These are phyloP conservation scores for Nasonia vitripennis DNA, from an alignment of 1,140 invertebrate genomes.

Conservation along the genomic window DNA sequence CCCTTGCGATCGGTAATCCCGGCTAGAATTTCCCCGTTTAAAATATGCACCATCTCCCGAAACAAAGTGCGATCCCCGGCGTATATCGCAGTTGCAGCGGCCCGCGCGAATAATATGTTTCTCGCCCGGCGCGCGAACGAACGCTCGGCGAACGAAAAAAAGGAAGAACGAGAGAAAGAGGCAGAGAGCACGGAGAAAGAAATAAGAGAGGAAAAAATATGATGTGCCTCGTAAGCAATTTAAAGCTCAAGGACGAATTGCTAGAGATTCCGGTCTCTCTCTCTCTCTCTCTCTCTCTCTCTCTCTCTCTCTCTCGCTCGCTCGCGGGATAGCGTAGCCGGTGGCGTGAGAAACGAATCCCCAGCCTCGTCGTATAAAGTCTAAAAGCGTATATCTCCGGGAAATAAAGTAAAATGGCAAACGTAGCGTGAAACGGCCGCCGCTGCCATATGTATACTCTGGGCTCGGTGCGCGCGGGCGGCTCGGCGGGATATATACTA, in stretches of 20 bases:
- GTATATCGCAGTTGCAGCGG: slow-evolving; percentile 38
- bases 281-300: slow-evolving; percentile 23
- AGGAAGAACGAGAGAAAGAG: not conserved
- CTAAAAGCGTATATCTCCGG: slow-evolving; percentile 66
- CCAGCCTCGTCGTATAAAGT: slow-evolving; percentile 58
- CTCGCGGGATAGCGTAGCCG: not conserved
- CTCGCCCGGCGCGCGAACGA: not conserved
- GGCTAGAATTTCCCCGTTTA: slow-evolving; percentile 12
- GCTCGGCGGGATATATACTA: not conserved
- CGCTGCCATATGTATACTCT: slow-evolving; percentile 33
- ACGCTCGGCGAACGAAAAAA: not conserved
- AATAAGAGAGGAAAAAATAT: slow-evolving; percentile 45
- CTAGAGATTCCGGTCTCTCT: slow-evolving; percentile 35
- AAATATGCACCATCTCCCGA: slow-evolving; percentile 37
- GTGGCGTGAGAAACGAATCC: slow-evolving; percentile 11
- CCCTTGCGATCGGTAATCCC: slow-evolving; percentile 39
- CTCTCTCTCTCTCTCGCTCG: slow-evolving; percentile 12
- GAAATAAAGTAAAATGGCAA: slow-evolving; percentile 70
- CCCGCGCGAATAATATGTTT: slow-evolving; percentile 39
- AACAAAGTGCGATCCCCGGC: slow-evolving; percentile 36
- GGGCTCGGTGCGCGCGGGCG: not conserved
- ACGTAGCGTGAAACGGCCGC: slow-evolving; percentile 66
- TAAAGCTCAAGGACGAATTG: slow-evolving; percentile 50
- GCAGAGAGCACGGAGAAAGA: not conserved
- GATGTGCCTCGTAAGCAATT: slow-evolving; percentile 51